Evolutionary conservation across 30 jellyfish, hydroid and myxozoan species (phyloP).

Genomic region (Rhopilema esculentum): DNA sequence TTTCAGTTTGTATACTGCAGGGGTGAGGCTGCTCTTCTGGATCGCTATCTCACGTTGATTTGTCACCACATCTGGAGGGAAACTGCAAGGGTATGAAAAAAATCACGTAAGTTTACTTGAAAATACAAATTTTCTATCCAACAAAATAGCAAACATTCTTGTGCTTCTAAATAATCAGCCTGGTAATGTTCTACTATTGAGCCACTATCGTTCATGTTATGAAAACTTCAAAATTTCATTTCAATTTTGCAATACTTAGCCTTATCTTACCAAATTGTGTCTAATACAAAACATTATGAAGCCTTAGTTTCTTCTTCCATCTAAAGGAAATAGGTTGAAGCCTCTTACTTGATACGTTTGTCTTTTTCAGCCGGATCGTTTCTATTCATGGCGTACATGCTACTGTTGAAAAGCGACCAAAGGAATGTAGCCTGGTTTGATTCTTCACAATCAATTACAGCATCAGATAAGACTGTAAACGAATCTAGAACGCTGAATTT

Average conservation of each 20-base stretch:
- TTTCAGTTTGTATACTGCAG: conserved; percentile 9
- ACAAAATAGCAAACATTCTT: too few species aligned
- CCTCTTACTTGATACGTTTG: background rate
- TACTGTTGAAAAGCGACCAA: background rate
- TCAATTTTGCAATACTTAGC: too few species aligned
- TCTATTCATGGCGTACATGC: background rate
- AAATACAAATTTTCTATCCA: too few species aligned
- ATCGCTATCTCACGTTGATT: conserved; percentile 23
- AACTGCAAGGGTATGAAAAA: conserved; percentile 9
- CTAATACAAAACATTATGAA: too few species aligned
- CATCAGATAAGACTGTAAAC: background rate
- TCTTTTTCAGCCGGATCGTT: background rate
- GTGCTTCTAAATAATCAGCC: too few species aligned
- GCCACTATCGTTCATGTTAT: too few species aligned
- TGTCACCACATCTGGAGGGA: conserved; percentile 8
- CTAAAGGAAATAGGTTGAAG: background rate
- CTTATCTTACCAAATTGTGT: too few species aligned
- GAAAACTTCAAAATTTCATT: too few species aligned
- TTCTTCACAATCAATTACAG: background rate
- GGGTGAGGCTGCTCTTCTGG: conserved; percentile 9
- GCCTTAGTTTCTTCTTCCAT: background rate
- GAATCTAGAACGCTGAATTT: background rate
- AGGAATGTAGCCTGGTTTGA: background rate
- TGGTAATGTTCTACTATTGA: too few species aligned
- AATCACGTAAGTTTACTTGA: too few species aligned